Conservation (phyloP, 2,113 vertebrate species). For the Eulacestoma nigropectus region DNA sequence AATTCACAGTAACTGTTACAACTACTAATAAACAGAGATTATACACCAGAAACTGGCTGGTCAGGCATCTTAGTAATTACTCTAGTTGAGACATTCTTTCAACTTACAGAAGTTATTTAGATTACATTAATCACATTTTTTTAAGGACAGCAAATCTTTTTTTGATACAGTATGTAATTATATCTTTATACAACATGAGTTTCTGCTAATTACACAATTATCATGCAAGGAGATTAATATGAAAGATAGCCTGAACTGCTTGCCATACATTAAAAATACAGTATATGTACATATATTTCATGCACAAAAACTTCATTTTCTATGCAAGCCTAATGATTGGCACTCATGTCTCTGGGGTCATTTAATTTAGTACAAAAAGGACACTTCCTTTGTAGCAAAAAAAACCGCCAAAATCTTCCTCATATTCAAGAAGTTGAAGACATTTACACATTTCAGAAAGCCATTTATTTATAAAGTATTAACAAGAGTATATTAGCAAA, state of each 20-base stretch:
- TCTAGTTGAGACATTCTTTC: neutral
- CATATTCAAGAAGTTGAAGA: neutral
- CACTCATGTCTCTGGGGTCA: neutral
- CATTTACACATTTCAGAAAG: neutral
- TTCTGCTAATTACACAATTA: conserved; percentile 49
- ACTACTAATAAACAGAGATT: neutral
- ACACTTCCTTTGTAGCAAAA: neutral
- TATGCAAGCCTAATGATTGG: neutral
- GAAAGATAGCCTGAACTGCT: neutral
- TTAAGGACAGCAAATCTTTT: neutral
- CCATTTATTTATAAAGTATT: neutral
- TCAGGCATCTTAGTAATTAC: neutral
- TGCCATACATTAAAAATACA: neutral
- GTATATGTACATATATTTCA: neutral
- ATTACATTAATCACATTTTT: neutral
- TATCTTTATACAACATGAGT: neutral
- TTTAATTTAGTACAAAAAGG: neutral
- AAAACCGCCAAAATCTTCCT: neutral
- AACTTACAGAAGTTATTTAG: neutral
- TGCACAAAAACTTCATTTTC: neutral
- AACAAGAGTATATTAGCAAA: neutral
- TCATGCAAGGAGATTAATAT: neutral
- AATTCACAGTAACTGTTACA: neutral
- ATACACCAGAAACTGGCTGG: neutral
- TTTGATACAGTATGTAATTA: conserved; percentile 7